Conservation (phyloP, 2,113 vertebrate species). For the Strix aluco region DNA sequence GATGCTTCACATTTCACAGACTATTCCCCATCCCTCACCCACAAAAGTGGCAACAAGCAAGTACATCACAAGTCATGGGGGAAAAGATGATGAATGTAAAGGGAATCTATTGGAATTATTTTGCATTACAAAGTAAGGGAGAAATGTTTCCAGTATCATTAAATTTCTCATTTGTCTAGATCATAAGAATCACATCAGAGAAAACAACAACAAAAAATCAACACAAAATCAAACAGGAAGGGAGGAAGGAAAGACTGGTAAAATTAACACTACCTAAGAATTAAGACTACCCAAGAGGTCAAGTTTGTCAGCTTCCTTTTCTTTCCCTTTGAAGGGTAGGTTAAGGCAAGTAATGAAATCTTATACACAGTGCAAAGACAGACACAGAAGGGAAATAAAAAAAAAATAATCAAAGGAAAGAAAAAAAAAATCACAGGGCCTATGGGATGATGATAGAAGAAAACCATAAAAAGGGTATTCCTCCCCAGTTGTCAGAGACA, state of each 20-base stretch:
- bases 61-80: background rate
- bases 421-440: background rate
- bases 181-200: background rate
- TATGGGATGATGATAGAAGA: background rate
- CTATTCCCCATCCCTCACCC: background rate
- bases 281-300: background rate
- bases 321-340: background rate
- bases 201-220: background rate
- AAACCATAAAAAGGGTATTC: background rate
- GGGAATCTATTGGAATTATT: background rate
- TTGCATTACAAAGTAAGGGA: background rate
- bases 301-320: background rate
- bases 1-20: background rate
- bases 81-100: background rate
- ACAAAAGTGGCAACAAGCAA: slow-evolving; percentile 1
- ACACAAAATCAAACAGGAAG: background rate
- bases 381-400: background rate
- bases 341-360: background rate
- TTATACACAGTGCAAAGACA: background rate
- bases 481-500: background rate
- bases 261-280: slow-evolving; percentile 6
- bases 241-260: background rate
- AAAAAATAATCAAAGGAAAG: background rate
- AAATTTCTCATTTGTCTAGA: slow-evolving; percentile 60
- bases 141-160: slow-evolving; percentile 40